Conservation (phyloP, 2,888 invertebrate genomes). For the Drosophila paranaensis region DNA sequence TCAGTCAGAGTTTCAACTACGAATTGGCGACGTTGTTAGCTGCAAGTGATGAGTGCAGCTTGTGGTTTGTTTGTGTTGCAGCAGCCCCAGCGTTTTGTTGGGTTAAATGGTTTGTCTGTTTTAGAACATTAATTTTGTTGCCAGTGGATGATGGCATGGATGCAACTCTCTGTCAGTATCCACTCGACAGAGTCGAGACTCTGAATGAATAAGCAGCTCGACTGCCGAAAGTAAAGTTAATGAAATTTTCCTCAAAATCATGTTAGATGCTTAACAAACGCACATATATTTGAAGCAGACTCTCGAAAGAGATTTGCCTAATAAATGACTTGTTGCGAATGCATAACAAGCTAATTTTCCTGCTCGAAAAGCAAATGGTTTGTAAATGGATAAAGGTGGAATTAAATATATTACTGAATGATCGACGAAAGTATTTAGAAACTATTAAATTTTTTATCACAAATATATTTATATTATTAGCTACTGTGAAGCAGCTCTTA, state of each 20-base stretch:
- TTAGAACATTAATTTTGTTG: slow-evolving; percentile 72
- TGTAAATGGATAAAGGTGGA: not conserved
- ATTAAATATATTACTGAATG: not conserved
- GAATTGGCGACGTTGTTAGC: slow-evolving; percentile 56
- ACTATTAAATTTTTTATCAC: too few relatives aligned
- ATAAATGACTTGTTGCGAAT: not conserved
- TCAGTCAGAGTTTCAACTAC: slow-evolving; percentile 6
- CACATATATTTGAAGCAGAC: not conserved
- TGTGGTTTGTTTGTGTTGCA: slow-evolving; percentile 57
- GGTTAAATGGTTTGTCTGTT: slow-evolving; percentile 78
- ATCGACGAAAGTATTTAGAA: too few relatives aligned
- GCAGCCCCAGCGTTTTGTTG: slow-evolving; percentile 36
- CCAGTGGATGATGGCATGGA: slow-evolving; percentile 30
- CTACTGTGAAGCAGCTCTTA: too few relatives aligned
- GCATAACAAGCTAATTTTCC: not conserved
- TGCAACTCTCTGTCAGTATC: slow-evolving; percentile 20
- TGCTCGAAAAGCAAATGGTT: not conserved
- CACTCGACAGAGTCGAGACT: slow-evolving; percentile 3
- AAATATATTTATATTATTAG: too few relatives aligned
- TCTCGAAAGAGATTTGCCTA: not conserved
- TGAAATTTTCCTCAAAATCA: slow-evolving; percentile 28
- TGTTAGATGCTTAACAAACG: slow-evolving; percentile 13
- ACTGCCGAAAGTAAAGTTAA: slow-evolving; percentile 20
- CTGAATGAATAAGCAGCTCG: slow-evolving; percentile 2
- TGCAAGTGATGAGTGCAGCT: slow-evolving; percentile 68